These are phyloP conservation scores for Branchellion lobata DNA, from an alignment of 2,888 invertebrate genomes.

Conservation along the genomic window DNA sequence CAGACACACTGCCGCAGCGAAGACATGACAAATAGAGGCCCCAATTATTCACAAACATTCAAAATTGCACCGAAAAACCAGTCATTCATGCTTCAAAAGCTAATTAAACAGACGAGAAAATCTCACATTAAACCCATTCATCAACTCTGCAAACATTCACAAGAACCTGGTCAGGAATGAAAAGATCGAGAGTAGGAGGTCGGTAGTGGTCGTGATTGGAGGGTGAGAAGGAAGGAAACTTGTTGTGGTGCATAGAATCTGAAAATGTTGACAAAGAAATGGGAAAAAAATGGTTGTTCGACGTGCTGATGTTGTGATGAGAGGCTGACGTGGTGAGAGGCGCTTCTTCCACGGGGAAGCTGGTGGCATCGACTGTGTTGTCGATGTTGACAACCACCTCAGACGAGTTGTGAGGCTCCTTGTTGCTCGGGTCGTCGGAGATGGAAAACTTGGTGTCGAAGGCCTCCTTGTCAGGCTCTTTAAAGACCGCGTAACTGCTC, in stretches of 20 bases:
- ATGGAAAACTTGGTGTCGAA: not conserved
- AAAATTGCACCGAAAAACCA: too few species aligned
- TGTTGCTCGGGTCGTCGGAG: not conserved
- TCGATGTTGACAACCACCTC: slow-evolving; percentile 2
- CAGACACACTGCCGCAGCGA: too few species aligned
- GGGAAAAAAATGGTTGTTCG: not conserved
- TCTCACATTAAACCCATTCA: too few species aligned
- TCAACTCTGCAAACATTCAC: too few species aligned
- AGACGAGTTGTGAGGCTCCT: not conserved
- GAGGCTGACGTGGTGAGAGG: not conserved
- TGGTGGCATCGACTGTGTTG: not conserved
- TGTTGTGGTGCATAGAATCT: slow-evolving; percentile 13
- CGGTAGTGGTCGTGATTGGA: slow-evolving; percentile 39
- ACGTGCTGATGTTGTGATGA: not conserved
- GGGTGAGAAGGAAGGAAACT: not conserved
- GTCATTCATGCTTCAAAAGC: too few species aligned
- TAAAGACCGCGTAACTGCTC: slow-evolving; percentile 65
- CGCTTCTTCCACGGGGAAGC: not conserved
- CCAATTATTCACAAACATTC: too few species aligned
- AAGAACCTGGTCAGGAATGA: slow-evolving; percentile 39
- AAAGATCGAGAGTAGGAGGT: slow-evolving; percentile 34
- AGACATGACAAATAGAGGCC: too few species aligned
- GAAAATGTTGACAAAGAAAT: not conserved
- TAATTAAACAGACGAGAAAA: too few species aligned
- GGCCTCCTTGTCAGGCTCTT: not conserved